Evolutionary conservation across 2,113 vertebrate genomes (phyloP).

Genomic region (Gambusia holbrooki): DNA sequence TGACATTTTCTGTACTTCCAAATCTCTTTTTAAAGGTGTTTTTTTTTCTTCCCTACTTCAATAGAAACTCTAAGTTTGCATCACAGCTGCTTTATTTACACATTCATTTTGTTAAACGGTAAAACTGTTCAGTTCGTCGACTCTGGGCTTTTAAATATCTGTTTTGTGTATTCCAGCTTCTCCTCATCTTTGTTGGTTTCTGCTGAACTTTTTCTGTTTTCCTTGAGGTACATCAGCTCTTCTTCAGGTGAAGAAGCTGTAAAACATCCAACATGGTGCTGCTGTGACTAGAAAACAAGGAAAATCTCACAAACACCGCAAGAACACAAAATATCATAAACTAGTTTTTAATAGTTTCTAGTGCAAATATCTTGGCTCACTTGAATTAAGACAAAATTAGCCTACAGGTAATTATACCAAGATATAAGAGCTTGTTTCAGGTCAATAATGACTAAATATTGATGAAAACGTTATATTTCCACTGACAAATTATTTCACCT

Average conservation of each 20-base stretch:
- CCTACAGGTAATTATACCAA: too few species aligned
- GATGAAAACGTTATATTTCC: too few species aligned
- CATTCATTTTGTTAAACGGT: neutral
- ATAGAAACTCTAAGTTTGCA: neutral
- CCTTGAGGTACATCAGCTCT: constrained; percentile 24
- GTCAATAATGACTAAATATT: too few species aligned
- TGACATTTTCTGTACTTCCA: too few species aligned
- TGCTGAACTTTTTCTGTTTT: neutral
- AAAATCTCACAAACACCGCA: neutral
- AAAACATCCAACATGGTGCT: constrained; percentile 53
- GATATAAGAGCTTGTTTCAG: too few species aligned
- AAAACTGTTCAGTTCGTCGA: neutral
- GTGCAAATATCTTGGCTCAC: too few species aligned
- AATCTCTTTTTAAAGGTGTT: neutral
- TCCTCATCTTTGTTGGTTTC: neutral
- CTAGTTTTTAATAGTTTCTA: too few species aligned
- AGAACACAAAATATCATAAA: too few species aligned
- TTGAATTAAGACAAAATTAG: too few species aligned
- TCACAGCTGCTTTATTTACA: neutral
- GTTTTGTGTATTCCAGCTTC: neutral
- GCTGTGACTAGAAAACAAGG: constrained; percentile 16
- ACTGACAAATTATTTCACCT: too few species aligned
- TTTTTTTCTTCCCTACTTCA: neutral
- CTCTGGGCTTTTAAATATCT: neutral
- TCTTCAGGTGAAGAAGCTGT: constrained; percentile 34